Conservation (phyloP, 1,140 invertebrate species). For the Drosophila tani region DNA sequence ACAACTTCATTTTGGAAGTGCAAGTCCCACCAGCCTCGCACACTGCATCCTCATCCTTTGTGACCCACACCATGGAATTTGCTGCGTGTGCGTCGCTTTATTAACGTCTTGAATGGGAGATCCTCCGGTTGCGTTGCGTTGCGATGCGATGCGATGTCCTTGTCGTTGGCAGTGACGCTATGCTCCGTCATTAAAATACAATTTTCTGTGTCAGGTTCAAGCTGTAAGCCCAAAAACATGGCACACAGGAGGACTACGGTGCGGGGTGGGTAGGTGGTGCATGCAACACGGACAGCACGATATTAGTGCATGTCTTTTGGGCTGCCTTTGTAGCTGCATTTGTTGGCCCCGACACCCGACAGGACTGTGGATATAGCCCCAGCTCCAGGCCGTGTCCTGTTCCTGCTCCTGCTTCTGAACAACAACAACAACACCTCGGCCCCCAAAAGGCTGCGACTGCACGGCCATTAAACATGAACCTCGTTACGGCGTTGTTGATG, state of each 20-base stretch:
- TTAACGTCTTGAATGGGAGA: slow-evolving; percentile 73
- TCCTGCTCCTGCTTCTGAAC: slow-evolving; percentile 9
- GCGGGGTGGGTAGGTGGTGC: slow-evolving; percentile 32
- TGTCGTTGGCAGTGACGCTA: slow-evolving; percentile 44
- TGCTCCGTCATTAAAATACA: slow-evolving; percentile 82
- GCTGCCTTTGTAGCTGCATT: slow-evolving; percentile 66
- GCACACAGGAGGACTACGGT: slow-evolving; percentile 19
- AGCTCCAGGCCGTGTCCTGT: slow-evolving; percentile 3
- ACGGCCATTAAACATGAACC: slow-evolving; percentile 82
- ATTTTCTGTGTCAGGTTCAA: slow-evolving; percentile 84
- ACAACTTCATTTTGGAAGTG: slow-evolving; percentile 76
- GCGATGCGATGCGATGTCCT: slow-evolving; percentile 17
- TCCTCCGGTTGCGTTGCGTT: slow-evolving; percentile 13
- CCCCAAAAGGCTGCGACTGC: slow-evolving; percentile 47
- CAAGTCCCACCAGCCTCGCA: slow-evolving; percentile 18
- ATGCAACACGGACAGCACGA: slow-evolving; percentile 69
- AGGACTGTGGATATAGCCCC: slow-evolving; percentile 37
- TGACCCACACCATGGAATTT: slow-evolving; percentile 26
- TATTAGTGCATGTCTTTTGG: slow-evolving; percentile 80
- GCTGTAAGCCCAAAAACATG: slow-evolving; percentile 59
- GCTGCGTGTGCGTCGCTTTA: slow-evolving; percentile 74
- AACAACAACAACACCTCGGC: slow-evolving; percentile 18
- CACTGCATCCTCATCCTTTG: neutral
- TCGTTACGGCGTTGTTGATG: slow-evolving; percentile 73
- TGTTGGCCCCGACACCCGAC: slow-evolving; percentile 52